Evolutionary conservation across 2,113 vertebrate species (phyloP), one percentile per base, ranked within the genome.

Genomic region (Oryzias curvinotus): DNA sequence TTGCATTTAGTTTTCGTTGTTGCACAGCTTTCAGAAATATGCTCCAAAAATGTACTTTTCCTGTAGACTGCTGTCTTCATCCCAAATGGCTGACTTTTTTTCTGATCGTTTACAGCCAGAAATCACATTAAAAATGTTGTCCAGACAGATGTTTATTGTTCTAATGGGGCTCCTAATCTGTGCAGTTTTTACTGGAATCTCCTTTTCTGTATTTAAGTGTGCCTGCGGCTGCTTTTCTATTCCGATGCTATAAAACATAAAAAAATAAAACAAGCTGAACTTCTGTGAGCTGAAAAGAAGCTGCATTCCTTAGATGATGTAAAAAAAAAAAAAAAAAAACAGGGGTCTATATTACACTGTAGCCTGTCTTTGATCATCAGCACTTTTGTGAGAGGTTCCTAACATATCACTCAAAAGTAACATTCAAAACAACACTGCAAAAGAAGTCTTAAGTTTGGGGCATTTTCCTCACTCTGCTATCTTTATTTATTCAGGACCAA

Each of bases 101-200:
- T 75, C 62, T 75, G 71, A 72, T 80, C 62, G 62, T 14, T 13
- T 57, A 18, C 18, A 47, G 61, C 53, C 62, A 61, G 57, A 66
- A 55, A 59, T 50, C 57, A 21, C 52, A 65, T 75, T 62, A 60
- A 71, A 45, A 68, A 49, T 65, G 64, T 75, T 84, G 73, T 68
- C 56, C 5, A 7, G 72, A 57, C 68, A 50, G 23, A 49, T 72
- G 53, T 81, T 71, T 79, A 50, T 66, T 50, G 59, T 74, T 70
- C 50, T 75, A 71, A 83, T 53, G 49, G 44, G 51, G 52, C 52
- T 41, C 30, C 52, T 82, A 68, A 85, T 85, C 74, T 75, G 21
- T 45, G 65, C 44, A 17, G 36, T 67, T 77, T 75, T 63, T 80
- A 61, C 69, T 81, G 68, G 43, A 78, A 23, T 74, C 49, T 57